Evolutionary conservation across 2,888 invertebrate genomes (phyloP).

Genomic region (Volucella bombylans): DNA sequence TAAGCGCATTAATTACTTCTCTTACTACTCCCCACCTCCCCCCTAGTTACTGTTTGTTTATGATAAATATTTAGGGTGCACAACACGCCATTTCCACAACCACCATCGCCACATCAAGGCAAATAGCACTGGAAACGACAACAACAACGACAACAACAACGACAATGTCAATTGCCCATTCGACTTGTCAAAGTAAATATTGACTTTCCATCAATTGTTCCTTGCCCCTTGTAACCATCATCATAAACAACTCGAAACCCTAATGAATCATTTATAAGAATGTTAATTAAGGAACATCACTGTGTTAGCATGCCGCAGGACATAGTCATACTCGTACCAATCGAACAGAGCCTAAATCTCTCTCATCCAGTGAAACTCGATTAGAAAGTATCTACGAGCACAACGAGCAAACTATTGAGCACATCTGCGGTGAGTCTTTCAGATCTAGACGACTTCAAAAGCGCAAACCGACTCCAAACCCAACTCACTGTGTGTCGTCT

Average conservation of each 20-base stretch:
- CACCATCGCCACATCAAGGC: no score
- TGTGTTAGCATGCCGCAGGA: slow-evolving; percentile 23
- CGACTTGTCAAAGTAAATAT: slow-evolving; percentile 61
- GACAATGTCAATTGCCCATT: slow-evolving; percentile 25
- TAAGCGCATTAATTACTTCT: slow-evolving; percentile 63
- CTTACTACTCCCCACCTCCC: not conserved
- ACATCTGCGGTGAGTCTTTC: no score
- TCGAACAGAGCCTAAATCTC: not conserved
- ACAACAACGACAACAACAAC: not conserved
- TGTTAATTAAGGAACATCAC: slow-evolving; percentile 5
- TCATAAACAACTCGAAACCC: slow-evolving; percentile 58
- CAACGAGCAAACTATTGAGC: not conserved
- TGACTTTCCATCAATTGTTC: slow-evolving; percentile 28
- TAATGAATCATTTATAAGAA: slow-evolving; percentile 61
- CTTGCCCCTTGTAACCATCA: not conserved
- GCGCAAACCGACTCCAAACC: no score
- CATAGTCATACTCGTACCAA: not conserved
- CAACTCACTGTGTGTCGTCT: no score
- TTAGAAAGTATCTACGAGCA: slow-evolving; percentile 33
- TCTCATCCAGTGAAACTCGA: slow-evolving; percentile 34
- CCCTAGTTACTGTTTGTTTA: slow-evolving; percentile 38
- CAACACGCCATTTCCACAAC: not conserved
- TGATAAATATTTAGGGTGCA: slow-evolving; percentile 58
- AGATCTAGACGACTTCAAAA: no score
- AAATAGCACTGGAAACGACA: no score